Conservation (phyloP, 2,113 vertebrate genomes). For the Diglossa brunneiventris region DNA sequence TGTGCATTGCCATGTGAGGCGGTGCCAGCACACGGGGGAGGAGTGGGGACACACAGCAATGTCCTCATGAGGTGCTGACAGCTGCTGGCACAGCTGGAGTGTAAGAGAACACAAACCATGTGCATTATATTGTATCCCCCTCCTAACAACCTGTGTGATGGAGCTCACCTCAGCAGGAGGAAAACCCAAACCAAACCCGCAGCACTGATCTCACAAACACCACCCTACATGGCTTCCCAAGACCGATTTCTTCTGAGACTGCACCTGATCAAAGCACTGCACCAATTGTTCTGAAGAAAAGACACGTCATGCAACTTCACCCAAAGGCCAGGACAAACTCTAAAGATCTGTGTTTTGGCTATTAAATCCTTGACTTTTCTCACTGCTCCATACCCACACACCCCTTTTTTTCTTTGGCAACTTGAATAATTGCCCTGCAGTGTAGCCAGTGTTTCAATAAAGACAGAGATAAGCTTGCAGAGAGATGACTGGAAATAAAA, state of each 20-base stretch:
- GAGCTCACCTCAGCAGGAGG: background rate
- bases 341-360: background rate
- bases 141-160: background rate
- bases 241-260: background rate
- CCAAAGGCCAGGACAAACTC: background rate
- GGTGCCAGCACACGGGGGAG: fast-evolving
- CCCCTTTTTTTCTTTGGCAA: background rate
- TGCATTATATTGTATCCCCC: no score
- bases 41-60: fast-evolving
- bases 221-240: fast-evolving
- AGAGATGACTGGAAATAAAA: background rate
- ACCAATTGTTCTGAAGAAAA: background rate
- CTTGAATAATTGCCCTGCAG: background rate
- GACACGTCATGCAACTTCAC: fast-evolving
- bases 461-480: background rate
- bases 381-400: background rate
- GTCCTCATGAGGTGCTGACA: background rate
- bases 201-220: background rate
- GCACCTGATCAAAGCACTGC: background rate
- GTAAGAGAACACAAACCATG: background rate
- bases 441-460: background rate
- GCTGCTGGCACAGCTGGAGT: fast-evolving
- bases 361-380: background rate
- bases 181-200: background rate
- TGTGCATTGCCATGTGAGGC: fast-evolving